phyloP scores from a whole-genome alignment of 2,797 vertebrate genomes.

The Setipinna tenuifilis region DNA sequence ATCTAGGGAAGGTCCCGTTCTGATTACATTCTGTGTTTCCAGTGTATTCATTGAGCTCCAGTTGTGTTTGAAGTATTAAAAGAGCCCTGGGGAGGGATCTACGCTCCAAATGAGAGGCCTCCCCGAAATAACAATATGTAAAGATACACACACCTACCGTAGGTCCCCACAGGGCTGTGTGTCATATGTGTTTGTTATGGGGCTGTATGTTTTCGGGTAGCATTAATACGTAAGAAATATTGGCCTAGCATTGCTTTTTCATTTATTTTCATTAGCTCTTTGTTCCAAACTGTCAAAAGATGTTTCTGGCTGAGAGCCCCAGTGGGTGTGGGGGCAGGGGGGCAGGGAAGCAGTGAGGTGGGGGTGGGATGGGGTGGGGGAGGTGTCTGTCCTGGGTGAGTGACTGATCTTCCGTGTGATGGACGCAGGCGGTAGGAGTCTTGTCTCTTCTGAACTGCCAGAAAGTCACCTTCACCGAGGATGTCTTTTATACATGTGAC shows the following conservation, averaged over 20 bases:
- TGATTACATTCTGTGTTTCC: background rate
- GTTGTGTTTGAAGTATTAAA: background rate
- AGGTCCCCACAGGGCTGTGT: slow-evolving; percentile 2
- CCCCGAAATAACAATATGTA: background rate
- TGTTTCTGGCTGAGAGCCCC: slow-evolving; percentile 44
- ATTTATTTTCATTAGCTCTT: slow-evolving; percentile 62
- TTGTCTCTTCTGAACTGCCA: background rate
- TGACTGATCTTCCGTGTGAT: slow-evolving; percentile 26
- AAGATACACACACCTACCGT: background rate
- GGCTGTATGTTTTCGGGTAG: background rate
- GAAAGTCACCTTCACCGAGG: slow-evolving; percentile 1
- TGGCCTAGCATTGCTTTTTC: slow-evolving; percentile 48
- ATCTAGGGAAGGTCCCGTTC: background rate
- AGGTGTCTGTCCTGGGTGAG: background rate
- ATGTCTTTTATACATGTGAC: background rate
- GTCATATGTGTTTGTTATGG: background rate
- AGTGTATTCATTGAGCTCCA: background rate
- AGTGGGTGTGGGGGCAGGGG: slow-evolving; percentile 20
- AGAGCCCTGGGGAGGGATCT: background rate
- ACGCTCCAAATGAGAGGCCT: background rate
- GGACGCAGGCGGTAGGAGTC: background rate
- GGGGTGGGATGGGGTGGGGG: background rate
- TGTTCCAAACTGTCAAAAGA: slow-evolving; percentile 57
- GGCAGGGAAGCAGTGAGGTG: slow-evolving; percentile 21
- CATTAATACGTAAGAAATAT: slow-evolving; percentile 32